phyloP scores from a whole-genome alignment of 2,888 invertebrate species.

The Rambutsinella grinnellia region DNA sequence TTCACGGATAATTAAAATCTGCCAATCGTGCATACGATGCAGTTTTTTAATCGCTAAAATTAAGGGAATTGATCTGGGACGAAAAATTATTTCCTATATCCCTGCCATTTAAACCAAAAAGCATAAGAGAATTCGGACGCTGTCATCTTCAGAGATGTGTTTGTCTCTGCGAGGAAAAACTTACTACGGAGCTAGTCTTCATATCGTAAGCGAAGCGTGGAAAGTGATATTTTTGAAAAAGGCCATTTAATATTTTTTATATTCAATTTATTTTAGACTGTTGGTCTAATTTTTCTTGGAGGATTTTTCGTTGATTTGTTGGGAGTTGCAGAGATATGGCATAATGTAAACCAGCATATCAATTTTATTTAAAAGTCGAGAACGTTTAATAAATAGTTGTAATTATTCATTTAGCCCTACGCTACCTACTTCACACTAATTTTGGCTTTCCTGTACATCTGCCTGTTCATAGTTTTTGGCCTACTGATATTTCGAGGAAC shows the following conservation, averaged over 20 bases:
- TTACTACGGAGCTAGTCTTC: conserved; percentile 45
- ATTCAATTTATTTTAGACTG: conserved; percentile 24
- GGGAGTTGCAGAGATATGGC: conserved; percentile 50
- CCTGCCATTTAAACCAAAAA: background rate
- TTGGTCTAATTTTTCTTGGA: conserved; percentile 34
- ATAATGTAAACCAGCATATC: conserved; percentile 27
- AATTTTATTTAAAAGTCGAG: background rate
- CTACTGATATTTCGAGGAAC: conserved; percentile 41
- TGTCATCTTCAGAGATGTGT: conserved; percentile 36
- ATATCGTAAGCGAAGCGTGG: conserved; percentile 36
- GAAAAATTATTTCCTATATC: background rate
- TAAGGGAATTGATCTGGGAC: too few relatives aligned
- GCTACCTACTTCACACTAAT: conserved; percentile 46
- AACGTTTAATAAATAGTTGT: background rate
- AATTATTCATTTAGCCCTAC: conserved; percentile 24
- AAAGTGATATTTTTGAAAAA: background rate
- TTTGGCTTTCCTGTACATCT: conserved; percentile 41
- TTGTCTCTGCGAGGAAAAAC: conserved; percentile 24
- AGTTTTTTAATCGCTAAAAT: too few relatives aligned
- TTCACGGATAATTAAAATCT: too few relatives aligned
- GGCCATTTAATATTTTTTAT: background rate
- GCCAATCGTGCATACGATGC: too few relatives aligned
- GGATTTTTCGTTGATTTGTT: conserved; percentile 45
- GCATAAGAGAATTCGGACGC: background rate
- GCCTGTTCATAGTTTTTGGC: conserved; percentile 39